Evolutionary conservation across 2,113 vertebrate genomes (phyloP).

Genomic region (Ahaetulla prasina): DNA sequence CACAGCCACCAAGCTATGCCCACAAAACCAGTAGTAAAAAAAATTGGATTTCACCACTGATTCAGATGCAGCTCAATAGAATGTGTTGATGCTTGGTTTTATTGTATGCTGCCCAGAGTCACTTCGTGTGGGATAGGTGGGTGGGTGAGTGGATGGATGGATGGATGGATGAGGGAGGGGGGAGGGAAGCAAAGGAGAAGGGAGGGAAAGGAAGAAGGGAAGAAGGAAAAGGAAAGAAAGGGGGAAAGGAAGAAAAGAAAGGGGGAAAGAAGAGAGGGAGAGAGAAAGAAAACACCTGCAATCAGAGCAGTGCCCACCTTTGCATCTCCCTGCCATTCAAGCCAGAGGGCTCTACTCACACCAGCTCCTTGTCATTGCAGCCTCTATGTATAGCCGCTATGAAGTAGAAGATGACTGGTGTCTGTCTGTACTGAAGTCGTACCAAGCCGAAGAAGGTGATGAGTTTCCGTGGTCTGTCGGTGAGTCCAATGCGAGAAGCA

Average conservation of each 20-base stretch:
- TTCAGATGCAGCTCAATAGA: neutral
- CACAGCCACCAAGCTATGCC: too few species aligned
- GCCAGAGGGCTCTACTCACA: accelerated
- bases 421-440: conserved; percentile 82
- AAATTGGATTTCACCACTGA: too few species aligned
- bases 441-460: conserved; percentile 73
- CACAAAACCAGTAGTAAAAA: too few species aligned
- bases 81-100: neutral
- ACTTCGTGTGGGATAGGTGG: neutral
- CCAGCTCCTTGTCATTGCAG: conserved; percentile 49
- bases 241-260: neutral
- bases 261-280: too few species aligned
- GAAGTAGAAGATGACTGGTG: conserved; percentile 91
- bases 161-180: too few species aligned
- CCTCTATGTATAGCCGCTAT: conserved; percentile 76
- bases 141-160: too few species aligned
- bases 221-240: too few species aligned
- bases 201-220: too few species aligned
- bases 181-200: too few species aligned
- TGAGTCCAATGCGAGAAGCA: conserved; percentile 54
- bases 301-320: neutral
- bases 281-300: neutral
- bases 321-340: too few species aligned
- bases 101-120: neutral
- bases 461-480: conserved; percentile 86